Base-by-base conservation (phyloP, 2,888 invertebrate genomes). In the Laspeyria flexula region DNA sequence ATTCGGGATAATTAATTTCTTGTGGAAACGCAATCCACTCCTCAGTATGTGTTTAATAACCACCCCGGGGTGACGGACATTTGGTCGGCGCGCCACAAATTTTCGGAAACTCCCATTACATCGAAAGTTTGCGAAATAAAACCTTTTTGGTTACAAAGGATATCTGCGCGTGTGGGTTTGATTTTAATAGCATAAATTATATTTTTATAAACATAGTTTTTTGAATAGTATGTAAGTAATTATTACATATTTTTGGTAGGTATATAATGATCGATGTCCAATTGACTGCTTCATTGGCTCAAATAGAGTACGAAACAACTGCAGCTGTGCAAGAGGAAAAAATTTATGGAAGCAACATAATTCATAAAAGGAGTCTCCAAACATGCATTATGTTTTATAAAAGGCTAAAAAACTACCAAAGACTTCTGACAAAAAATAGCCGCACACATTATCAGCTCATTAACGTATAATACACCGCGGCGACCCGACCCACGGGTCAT, bases 391-490 rank as follows among this genome's bases (percentile, higher is more conserved):
- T 46, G 43, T 43, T 31, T 34, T 21, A 58, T 37, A 68, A 68
- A 65, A 58, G 40, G 40, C 34, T 31, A 7, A 42, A 57, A 51
- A 53, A 55, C 41, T 25, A 37, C 27, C 15, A 43, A 13, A 41
- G 54, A 69, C 73, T 73, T 72, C 73, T 67, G 71, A 69, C 63
- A 73, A 81, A 75, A 63, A 67, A 81, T 79, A 65, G 71, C 76
- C 59, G 65, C 78, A 78, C 79, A 75, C 80, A 86, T 89, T 87
- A 87, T 74, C 84, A 79, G 82, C 75, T 85, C 77, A 86, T 86
- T 82, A 81, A 76, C 75, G 73, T 67, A 71, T 79, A 77, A 89
- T 88, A 83, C 77, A 80, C 73, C 82, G 79, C 84, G 83, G 85
- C 75, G 82, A 83, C 83, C 80, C 78, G 74, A 75, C 75, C 74